A percentile compares a stretch with the other conserved stretches of the same genome.
Evolutionary conservation across 2,797 vertebrate species (phyloP).

Genomic region (Sebastes matsubarae): DNA sequence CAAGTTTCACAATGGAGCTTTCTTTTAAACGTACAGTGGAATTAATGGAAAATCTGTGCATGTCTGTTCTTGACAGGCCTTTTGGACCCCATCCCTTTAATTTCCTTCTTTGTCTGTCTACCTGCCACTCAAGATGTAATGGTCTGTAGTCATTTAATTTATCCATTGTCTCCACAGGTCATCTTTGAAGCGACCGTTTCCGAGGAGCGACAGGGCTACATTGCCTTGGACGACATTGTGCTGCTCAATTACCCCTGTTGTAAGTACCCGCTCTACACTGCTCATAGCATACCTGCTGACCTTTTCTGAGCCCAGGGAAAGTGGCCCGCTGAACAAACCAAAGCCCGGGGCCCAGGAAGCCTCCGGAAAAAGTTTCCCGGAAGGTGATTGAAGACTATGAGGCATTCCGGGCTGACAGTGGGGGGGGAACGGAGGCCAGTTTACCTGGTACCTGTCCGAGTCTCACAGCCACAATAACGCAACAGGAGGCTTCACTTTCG

Average conservation of each 20-base stretch:
- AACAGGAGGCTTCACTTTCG: slow-evolving; percentile 35
- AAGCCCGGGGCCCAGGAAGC: neutral
- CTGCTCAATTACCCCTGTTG: slow-evolving; percentile 87
- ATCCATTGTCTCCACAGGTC: slow-evolving; percentile 83
- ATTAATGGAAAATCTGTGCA: neutral
- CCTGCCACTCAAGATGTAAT: slow-evolving; percentile 18
- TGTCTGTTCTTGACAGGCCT: neutral
- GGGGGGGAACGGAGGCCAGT: neutral
- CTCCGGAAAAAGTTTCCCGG: neutral
- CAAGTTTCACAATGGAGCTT: neutral
- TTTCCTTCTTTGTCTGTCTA: slow-evolving; percentile 5
- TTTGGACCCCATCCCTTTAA: neutral
- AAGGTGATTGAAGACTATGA: slow-evolving; percentile 34
- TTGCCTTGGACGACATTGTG: slow-evolving; percentile 93
- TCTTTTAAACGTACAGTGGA: neutral
- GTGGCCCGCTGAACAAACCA: neutral
- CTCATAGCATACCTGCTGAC: slow-evolving; percentile 35
- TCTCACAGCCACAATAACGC: slow-evolving; percentile 29
- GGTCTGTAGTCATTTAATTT: slow-evolving; percentile 31
- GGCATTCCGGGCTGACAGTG: slow-evolving; percentile 4
- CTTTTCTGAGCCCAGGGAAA: slow-evolving; percentile 37
- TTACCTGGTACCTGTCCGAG: slow-evolving; percentile 5
- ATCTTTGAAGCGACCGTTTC: slow-evolving; percentile 92
- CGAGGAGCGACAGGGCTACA: slow-evolving; percentile 88
- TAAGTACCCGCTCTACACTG: slow-evolving; percentile 61